Percentiles rank a stretch among this genome's conserved stretches.
Conservation (phyloP, 2,113 vertebrate genomes). For the Stictonetta naevosa region DNA sequence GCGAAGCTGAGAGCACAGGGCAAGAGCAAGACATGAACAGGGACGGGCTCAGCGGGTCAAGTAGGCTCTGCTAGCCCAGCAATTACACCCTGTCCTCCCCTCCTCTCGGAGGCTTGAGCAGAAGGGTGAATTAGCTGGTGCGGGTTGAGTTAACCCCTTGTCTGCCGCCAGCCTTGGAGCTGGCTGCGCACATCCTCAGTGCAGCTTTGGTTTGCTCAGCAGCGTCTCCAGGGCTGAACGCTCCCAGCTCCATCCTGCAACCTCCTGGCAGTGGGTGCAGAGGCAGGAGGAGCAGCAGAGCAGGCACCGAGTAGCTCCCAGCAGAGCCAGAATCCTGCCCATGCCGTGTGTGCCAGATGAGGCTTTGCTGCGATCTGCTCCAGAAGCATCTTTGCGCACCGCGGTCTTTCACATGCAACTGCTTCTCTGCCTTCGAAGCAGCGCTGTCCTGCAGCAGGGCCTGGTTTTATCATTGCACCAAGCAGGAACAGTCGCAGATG, state of each 20-base stretch:
- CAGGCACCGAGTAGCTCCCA: no score
- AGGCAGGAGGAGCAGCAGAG: no score
- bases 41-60: background rate
- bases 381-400: background rate
- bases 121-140: background rate
- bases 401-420: fast-evolving
- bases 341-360: no score
- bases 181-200: no score
- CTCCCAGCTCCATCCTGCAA: fast-evolving
- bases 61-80: fast-evolving
- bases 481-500: background rate
- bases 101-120: background rate
- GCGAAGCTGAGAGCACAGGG: background rate
- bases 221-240: background rate
- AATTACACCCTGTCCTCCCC: background rate
- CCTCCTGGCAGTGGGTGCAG: no score
- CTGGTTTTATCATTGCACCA: background rate
- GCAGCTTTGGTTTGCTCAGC: background rate
- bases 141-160: background rate
- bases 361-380: no score
- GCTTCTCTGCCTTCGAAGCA: fast-evolving
- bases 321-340: no score
- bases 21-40: background rate
- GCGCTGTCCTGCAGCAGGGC: background rate
- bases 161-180: background rate